Evolutionary conservation across 2,797 vertebrate species (phyloP).

Genomic region (Onychomys leucogaster): DNA sequence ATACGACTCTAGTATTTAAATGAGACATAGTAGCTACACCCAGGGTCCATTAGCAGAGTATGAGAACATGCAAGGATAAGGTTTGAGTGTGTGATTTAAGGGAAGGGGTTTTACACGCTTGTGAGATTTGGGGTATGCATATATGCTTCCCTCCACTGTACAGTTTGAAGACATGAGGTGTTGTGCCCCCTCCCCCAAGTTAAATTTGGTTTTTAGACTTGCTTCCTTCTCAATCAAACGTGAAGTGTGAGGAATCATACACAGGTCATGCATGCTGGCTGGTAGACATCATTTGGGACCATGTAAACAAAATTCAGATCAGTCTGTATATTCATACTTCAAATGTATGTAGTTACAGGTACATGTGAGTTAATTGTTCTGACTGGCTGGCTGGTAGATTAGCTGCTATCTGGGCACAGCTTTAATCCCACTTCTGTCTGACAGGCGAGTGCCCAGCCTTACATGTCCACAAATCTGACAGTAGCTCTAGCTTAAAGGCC

Average conservation of each 20-base stretch:
- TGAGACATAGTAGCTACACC: conserved; percentile 49
- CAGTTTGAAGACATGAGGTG: neutral
- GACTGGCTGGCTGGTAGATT: neutral
- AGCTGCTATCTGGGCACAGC: neutral
- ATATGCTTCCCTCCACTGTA: neutral
- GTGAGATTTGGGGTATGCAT: accelerated
- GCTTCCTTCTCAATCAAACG: conserved; percentile 54
- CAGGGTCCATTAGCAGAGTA: conserved; percentile 7
- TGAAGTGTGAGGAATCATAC: conserved; percentile 26
- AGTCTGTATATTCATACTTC: neutral
- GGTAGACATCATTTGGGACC: neutral
- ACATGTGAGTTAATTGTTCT: neutral
- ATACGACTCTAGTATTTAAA: conserved; percentile 68
- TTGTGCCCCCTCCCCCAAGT: accelerated
- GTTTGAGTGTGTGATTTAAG: neutral
- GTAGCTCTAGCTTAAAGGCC: conserved; percentile 6
- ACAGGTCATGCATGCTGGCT: conserved; percentile 35
- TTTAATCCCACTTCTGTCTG: neutral
- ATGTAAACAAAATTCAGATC: neutral
- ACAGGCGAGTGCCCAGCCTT: neutral
- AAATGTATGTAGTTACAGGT: neutral
- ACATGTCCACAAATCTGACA: neutral
- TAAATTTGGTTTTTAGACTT: conserved; percentile 53
- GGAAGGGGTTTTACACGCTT: neutral
- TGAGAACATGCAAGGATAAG: neutral